A percentile compares a stretch with the other conserved stretches of the same genome.
Evolutionary conservation across 2,113 vertebrate genomes (phyloP).

Genomic region (Todiramphus saurophagus): DNA sequence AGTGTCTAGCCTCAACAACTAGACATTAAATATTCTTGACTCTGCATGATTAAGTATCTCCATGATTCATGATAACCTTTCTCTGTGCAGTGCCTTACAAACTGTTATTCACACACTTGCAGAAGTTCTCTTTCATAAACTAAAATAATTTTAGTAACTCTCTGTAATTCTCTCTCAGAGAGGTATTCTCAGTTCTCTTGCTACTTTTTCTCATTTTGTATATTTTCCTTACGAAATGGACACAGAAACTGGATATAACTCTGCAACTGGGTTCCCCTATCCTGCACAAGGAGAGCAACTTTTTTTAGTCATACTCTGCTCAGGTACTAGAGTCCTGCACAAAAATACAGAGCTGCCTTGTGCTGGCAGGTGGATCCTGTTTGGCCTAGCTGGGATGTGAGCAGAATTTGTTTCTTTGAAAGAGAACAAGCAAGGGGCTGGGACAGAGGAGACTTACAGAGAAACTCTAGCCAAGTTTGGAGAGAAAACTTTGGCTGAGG

Average conservation of each 20-base stretch:
- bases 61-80: background rate
- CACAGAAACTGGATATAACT: background rate
- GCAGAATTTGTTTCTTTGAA: background rate
- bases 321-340: background rate
- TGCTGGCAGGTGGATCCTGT: background rate
- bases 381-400: background rate
- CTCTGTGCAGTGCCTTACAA: background rate
- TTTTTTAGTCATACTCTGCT: background rate
- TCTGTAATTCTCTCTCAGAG: background rate
- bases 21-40: background rate
- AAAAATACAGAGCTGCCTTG: background rate
- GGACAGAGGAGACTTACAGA: background rate
- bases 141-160: background rate
- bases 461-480: constrained; percentile 21
- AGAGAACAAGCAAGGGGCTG: background rate
- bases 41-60: background rate
- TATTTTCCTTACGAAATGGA: fast-evolving
- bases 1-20: background rate
- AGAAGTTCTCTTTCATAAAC: background rate
- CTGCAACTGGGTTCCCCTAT: background rate
- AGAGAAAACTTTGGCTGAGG: constrained; percentile 22
- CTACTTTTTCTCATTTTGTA: background rate
- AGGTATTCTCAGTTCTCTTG: background rate
- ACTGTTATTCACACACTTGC: background rate
- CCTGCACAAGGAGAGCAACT: background rate